These are phyloP conservation scores for Uloborus diversus DNA, from an alignment of 1,140 invertebrate species.

Conservation along the genomic window DNA sequence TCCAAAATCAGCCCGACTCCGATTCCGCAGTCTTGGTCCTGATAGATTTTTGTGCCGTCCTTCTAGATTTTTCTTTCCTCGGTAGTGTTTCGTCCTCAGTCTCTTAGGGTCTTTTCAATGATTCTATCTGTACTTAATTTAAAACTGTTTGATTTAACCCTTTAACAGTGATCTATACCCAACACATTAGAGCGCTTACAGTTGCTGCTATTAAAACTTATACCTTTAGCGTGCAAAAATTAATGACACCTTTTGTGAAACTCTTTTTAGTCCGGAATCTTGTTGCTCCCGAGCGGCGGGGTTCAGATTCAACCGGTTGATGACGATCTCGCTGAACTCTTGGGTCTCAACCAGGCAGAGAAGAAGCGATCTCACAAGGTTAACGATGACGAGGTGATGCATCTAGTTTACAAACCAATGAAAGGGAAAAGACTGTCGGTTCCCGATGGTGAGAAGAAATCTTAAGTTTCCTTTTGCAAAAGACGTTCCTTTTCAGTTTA, in stretches of 20 bases:
- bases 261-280: conserved; percentile 26
- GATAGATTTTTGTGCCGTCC: too few species aligned
- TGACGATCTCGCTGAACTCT: conserved; percentile 26
- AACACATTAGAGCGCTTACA: too few species aligned
- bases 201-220: too few species aligned
- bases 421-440: conserved; percentile 31
- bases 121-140: too few species aligned
- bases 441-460: conserved; percentile 21
- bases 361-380: background rate
- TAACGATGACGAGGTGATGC: background rate
- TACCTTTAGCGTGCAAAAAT: too few species aligned
- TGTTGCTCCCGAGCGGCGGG: conserved; percentile 28
- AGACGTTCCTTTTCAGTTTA: background rate
- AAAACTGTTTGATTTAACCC: too few species aligned
- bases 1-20: too few species aligned
- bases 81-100: too few species aligned
- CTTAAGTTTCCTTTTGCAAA: background rate
- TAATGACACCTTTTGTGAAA: background rate
- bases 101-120: too few species aligned
- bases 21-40: too few species aligned
- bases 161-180: too few species aligned
- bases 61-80: too few species aligned
- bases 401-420: conserved; percentile 26
- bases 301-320: conserved; percentile 42
- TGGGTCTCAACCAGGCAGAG: background rate